A percentile compares a stretch with the other conserved stretches of the same genome.
Evolutionary conservation across 2,888 invertebrate genomes (phyloP).

Genomic region (Dynastes tityus): DNA sequence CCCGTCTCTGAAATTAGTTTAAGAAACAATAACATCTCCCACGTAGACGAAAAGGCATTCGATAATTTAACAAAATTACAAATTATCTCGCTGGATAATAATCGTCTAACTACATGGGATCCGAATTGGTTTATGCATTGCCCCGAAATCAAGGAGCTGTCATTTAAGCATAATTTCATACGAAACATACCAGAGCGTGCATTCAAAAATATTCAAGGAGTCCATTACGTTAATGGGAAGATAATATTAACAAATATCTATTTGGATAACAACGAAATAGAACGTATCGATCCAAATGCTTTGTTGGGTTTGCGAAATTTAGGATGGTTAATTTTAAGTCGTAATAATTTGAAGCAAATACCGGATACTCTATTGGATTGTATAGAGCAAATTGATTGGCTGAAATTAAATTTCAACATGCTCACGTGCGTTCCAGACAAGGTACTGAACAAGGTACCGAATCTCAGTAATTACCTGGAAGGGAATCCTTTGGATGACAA

Average conservation of each 20-base stretch:
- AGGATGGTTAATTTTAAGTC: slow-evolving; percentile 59
- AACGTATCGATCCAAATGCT: slow-evolving; percentile 56
- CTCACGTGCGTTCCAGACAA: slow-evolving; percentile 63
- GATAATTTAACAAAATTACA: slow-evolving; percentile 61
- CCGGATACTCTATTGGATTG: slow-evolving; percentile 61
- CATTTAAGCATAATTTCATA: slow-evolving; percentile 63
- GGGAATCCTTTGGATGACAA: slow-evolving; percentile 63
- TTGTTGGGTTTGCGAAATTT: slow-evolving; percentile 57
- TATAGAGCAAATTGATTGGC: slow-evolving; percentile 62
- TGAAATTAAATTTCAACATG: slow-evolving; percentile 63
- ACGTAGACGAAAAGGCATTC: slow-evolving; percentile 57
- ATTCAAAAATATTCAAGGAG: slow-evolving; percentile 62
- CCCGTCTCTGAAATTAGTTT: slow-evolving; percentile 57
- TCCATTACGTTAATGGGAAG: slow-evolving; percentile 55
- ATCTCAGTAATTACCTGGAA: slow-evolving; percentile 63
- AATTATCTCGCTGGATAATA: slow-evolving; percentile 63
- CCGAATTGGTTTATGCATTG: slow-evolving; percentile 64
- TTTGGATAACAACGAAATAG: slow-evolving; percentile 58
- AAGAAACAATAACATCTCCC: slow-evolving; percentile 57
- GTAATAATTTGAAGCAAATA: slow-evolving; percentile 58
- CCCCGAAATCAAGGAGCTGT: slow-evolving; percentile 61
- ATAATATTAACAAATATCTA: slow-evolving; percentile 59
- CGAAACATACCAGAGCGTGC: slow-evolving; percentile 61
- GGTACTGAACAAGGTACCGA: slow-evolving; percentile 62
- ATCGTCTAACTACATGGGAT: slow-evolving; percentile 62